A percentile compares a stretch with the other conserved stretches of the same genome.
These are phyloP conservation scores for Pherbina coryleti DNA, from an alignment of 2,888 invertebrate genomes.

Conservation along the genomic window DNA sequence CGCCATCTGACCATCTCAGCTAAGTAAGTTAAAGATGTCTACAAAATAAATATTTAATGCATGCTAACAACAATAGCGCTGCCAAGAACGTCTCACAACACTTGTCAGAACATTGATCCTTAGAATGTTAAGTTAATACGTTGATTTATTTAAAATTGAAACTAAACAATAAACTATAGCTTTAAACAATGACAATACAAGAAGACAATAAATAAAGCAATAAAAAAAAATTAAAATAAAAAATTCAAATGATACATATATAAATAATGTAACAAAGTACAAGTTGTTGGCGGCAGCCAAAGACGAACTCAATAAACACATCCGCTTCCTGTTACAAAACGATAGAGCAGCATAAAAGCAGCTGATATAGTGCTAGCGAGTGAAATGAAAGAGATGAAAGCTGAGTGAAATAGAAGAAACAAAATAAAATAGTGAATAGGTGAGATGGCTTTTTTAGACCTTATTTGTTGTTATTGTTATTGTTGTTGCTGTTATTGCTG, in stretches of 20 bases:
- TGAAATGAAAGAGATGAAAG: neutral
- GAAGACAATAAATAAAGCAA: too few relatives aligned
- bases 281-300: neutral
- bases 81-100: too few relatives aligned
- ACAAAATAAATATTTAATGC: too few relatives aligned
- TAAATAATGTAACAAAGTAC: too few relatives aligned
- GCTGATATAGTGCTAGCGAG: neutral
- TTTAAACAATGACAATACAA: neutral
- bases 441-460: neutral
- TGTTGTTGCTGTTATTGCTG: neutral
- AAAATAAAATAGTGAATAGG: neutral
- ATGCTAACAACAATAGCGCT: too few relatives aligned
- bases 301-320: conserved; percentile 12
- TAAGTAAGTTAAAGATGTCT: too few relatives aligned
- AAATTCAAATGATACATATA: too few relatives aligned
- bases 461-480: neutral
- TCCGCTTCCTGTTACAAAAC: conserved; percentile 4
- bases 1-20: too few relatives aligned
- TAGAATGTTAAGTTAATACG: too few relatives aligned
- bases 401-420: neutral
- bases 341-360: neutral
- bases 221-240: too few relatives aligned
- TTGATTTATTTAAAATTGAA: neutral
- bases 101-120: too few relatives aligned
- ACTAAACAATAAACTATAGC: neutral